Evolutionary conservation across 30 jellyfish, hydroid and myxozoan genomes (phyloP).

Genomic region (Chrysaora quinquecirrha): DNA sequence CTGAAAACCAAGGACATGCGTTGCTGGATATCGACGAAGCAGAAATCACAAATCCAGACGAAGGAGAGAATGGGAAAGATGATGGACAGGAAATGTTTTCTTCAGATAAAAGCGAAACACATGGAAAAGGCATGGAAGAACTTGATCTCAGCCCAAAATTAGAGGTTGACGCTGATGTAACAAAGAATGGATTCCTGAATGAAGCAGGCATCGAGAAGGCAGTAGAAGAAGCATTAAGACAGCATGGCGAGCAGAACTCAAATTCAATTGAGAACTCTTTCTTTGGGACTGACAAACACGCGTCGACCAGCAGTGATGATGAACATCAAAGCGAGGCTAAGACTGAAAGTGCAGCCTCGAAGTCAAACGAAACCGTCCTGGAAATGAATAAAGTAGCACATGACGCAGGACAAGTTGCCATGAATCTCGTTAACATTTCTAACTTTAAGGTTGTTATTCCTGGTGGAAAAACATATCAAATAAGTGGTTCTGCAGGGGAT

Average conservation of each 20-base stretch:
- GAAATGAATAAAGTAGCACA: conserved; percentile 72
- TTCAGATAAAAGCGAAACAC: conserved; percentile 20
- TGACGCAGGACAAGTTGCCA: conserved; percentile 74
- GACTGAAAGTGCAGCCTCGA: neutral
- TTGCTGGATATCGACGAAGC: conserved; percentile 66
- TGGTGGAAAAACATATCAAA: conserved; percentile 79
- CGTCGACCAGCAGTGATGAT: neutral
- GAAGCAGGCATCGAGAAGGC: conserved; percentile 73
- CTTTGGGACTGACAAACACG: conserved; percentile 18
- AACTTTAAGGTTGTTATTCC: conserved; percentile 86
- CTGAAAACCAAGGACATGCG: conserved; percentile 31
- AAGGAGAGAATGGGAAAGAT: neutral
- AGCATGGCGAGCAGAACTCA: conserved; percentile 18
- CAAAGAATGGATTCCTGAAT: conserved; percentile 54
- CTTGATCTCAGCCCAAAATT: conserved; percentile 58
- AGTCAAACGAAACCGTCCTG: conserved; percentile 67
- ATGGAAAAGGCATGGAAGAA: conserved; percentile 11
- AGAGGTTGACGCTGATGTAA: conserved; percentile 26
- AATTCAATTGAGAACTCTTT: conserved; percentile 53
- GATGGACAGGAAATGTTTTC: conserved; percentile 38
- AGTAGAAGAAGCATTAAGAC: conserved; percentile 67
- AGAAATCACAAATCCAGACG: conserved; percentile 21
- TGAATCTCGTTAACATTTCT: conserved; percentile 76
- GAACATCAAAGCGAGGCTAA: conserved; percentile 40
- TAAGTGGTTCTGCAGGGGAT: conserved; percentile 67